Evolutionary conservation across 2,888 invertebrate species (phyloP).

Genomic region (Hirudinaria manillensis): DNA sequence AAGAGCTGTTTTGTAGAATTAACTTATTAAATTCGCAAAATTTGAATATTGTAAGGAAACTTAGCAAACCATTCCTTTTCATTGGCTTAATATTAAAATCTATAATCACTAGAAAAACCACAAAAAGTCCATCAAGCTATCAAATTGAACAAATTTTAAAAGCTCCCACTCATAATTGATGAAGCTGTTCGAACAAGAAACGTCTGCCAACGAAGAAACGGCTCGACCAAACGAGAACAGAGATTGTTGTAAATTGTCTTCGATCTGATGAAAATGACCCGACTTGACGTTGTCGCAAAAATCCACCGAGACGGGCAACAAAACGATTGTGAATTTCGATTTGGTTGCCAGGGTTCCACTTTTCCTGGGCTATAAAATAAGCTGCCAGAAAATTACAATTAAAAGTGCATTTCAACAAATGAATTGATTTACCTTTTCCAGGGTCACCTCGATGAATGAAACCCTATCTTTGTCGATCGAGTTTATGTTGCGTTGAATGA

Average conservation of each 20-base stretch:
- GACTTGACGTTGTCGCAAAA: not conserved
- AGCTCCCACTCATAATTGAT: not conserved
- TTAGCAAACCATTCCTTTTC: too few species aligned
- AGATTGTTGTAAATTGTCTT: not conserved
- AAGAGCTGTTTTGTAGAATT: too few species aligned
- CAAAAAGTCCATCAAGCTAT: too few species aligned
- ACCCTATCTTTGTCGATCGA: not conserved
- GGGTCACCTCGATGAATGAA: not conserved
- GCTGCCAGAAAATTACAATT: not conserved
- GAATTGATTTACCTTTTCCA: not conserved
- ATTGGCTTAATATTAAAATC: too few species aligned
- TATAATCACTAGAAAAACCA: too few species aligned
- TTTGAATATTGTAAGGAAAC: too few species aligned
- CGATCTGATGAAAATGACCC: not conserved
- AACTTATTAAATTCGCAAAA: too few species aligned
- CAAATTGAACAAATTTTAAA: too few species aligned
- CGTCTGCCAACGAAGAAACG: not conserved
- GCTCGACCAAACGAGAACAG: not conserved
- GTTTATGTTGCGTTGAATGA: not conserved
- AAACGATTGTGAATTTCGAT: not conserved
- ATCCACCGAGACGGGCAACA: not conserved
- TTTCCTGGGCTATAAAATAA: not conserved
- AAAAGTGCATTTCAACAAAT: not conserved
- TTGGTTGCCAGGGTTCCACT: conserved; percentile 6
- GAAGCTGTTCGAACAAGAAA: not conserved